These are phyloP conservation scores for Nebria salina DNA, from an alignment of 2,888 invertebrate genomes.

Conservation along the genomic window DNA sequence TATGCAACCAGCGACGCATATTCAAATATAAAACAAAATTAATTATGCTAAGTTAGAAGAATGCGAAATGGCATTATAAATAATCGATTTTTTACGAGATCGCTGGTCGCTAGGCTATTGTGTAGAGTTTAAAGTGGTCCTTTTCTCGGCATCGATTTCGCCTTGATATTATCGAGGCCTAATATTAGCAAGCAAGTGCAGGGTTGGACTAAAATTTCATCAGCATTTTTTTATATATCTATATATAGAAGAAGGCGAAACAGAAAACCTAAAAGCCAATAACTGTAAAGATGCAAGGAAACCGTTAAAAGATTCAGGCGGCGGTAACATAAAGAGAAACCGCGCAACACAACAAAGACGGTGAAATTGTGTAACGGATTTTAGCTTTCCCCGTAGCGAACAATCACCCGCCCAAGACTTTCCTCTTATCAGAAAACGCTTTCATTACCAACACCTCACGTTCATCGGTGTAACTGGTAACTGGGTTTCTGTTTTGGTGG, in stretches of 20 bases:
- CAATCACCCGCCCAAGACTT: conserved; percentile 25
- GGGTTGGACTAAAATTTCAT: neutral
- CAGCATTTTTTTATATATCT: neutral
- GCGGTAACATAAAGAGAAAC: conserved; percentile 36
- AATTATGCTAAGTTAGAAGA: too few relatives aligned
- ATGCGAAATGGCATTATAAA: too few relatives aligned
- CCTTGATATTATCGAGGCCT: neutral
- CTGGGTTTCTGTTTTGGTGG: neutral
- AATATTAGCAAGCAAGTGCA: neutral
- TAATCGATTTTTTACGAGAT: too few relatives aligned
- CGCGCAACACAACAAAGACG: conserved; percentile 28
- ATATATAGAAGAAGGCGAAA: neutral
- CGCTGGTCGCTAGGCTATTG: too few relatives aligned
- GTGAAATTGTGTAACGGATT: conserved; percentile 37
- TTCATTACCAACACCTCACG: conserved; percentile 45
- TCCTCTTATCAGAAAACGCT: conserved; percentile 44
- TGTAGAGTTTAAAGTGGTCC: neutral
- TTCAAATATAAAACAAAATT: too few relatives aligned
- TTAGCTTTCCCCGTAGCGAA: conserved; percentile 9
- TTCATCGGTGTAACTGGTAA: conserved; percentile 23
- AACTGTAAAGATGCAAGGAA: conserved; percentile 19
- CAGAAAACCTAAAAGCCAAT: neutral
- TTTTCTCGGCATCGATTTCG: conserved; percentile 6
- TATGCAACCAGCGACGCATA: too few relatives aligned
- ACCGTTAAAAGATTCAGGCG: conserved; percentile 36